Percentiles rank a stretch among this genome's conserved stretches.
These are phyloP conservation scores for Himalopsyche japonica DNA, from an alignment of 2,888 invertebrate genomes.

Conservation along the genomic window DNA sequence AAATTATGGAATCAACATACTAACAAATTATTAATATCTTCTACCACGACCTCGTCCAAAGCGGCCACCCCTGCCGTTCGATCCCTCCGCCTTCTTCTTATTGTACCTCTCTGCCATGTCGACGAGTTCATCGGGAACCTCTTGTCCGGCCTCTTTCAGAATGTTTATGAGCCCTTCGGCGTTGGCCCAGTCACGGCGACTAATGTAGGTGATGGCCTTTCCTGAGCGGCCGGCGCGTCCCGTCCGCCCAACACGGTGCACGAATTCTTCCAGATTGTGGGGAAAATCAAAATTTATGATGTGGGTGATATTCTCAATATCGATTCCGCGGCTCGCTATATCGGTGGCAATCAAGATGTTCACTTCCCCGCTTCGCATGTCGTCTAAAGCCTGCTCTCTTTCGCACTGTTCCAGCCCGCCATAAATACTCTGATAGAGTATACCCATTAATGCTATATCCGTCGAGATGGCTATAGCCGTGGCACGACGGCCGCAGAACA, in stretches of 20 bases:
- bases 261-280: slow-evolving; percentile 92
- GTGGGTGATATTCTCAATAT: slow-evolving; percentile 86
- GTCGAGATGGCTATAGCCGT: slow-evolving; percentile 82
- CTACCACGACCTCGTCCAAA: slow-evolving; percentile 41
- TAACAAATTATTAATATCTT: background rate
- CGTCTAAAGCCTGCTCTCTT: slow-evolving; percentile 80
- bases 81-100: slow-evolving; percentile 47
- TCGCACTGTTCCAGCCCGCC: slow-evolving; percentile 84
- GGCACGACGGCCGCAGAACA: slow-evolving; percentile 88
- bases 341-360: slow-evolving; percentile 91
- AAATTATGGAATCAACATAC: too few species aligned
- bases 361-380: slow-evolving; percentile 78
- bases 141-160: slow-evolving; percentile 84
- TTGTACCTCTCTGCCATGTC: slow-evolving; percentile 77
- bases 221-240: slow-evolving; percentile 90
- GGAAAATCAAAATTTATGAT: slow-evolving; percentile 95
- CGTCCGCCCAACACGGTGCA: slow-evolving; percentile 93
- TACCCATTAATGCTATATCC: slow-evolving; percentile 72
- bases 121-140: slow-evolving; percentile 74
- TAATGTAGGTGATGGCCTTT: slow-evolving; percentile 79
- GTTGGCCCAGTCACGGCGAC: slow-evolving; percentile 79
- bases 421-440: slow-evolving; percentile 80
- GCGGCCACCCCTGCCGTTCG: slow-evolving; percentile 45
- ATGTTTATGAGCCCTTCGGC: slow-evolving; percentile 83
- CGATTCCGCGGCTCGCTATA: slow-evolving; percentile 92